A percentile compares a stretch with the other conserved stretches of the same genome.
Conservation (phyloP, 2,888 invertebrate species). For the Drosophila tanythrix region DNA sequence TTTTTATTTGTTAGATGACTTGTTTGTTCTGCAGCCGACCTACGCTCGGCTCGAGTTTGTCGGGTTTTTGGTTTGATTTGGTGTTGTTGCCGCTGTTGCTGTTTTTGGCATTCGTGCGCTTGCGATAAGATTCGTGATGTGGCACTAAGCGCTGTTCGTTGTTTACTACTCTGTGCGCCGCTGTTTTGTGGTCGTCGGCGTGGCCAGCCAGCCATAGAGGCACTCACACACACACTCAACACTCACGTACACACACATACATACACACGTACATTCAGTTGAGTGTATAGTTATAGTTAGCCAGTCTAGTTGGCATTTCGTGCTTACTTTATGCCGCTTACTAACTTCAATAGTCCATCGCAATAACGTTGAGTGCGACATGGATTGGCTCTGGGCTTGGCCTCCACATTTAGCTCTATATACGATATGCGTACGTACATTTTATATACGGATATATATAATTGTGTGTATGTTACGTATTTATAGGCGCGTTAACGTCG, state of each 20-base stretch:
- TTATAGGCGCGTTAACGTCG: constrained; percentile 55
- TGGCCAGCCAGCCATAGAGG: constrained; percentile 78
- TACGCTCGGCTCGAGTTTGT: constrained; percentile 60
- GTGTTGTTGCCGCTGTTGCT: constrained; percentile 40
- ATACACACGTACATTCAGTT: constrained; percentile 26
- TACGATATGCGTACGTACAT: constrained; percentile 11
- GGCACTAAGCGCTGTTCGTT: constrained; percentile 81
- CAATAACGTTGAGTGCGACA: constrained; percentile 35
- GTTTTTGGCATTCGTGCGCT: constrained; percentile 65
- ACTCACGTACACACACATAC: constrained; percentile 17
- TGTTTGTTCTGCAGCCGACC: constrained; percentile 77
- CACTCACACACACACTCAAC: constrained; percentile 51
- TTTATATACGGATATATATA: constrained; percentile 4
- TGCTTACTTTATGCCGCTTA: constrained; percentile 77
- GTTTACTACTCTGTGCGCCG: constrained; percentile 77
- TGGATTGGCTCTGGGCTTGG: constrained; percentile 46
- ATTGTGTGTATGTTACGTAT: constrained; percentile 30
- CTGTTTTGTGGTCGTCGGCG: constrained; percentile 79
- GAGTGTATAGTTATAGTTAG: constrained; percentile 60
- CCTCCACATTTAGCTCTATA: constrained; percentile 58
- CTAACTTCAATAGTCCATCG: constrained; percentile 69
- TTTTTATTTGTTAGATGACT: constrained; percentile 67
- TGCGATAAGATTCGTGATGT: constrained; percentile 79
- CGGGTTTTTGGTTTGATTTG: constrained; percentile 44
- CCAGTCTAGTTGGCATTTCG: constrained; percentile 79